Base-by-base conservation (phyloP, 1,140 invertebrate species). In the Megathymus violae region DNA sequence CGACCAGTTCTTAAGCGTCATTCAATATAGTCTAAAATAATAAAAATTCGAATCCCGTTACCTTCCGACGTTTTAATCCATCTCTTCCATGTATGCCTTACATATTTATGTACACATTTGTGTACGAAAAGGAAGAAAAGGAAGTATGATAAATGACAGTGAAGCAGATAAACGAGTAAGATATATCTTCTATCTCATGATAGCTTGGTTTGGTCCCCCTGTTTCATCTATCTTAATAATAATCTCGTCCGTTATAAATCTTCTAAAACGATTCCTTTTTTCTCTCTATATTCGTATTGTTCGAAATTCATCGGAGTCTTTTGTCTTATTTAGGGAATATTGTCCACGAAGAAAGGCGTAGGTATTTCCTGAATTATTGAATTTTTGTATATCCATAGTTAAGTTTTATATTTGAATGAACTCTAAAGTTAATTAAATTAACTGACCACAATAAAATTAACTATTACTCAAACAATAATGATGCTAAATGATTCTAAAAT, bases 211-310 rank as follows among this genome's bases (percentile, higher is more conserved):
- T 59, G 38, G 43, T 59, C 25, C 25, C 54, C 43, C 54, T 22
- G 46, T 36, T 59, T 34, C 54, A 59, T 59, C 46, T 59, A 59
- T 59, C 54, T 59, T 59, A 59, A 59, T 59, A 59, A 59, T 59
- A 59, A 59, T 59, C 54, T 59, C 54, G 54, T 46, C 54, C 27
- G 25, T 59, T 46, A 59, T 59, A 59, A 59, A 59, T 59, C 54
- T 59, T 46, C 43, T 47, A 59, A 59, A 59, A 47, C 56, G 31
- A 47, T 47, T 47, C 31, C 31, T 59, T 59, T 36, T 59, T 58
- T 40, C 50, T 59, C 56, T 47, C 56, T 47, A 59, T 59, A 59
- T 47, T 59, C 56, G 56, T 43, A 47, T 59, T 59, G 43, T 59
- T 59, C 56, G 43, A 59, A 59, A 47, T 59, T 47, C 56, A 59